Percentiles rank a stretch among this genome's conserved stretches.
phyloP scores from a whole-genome alignment of 2,113 vertebrate species.

The Dasypus novemcinctus region DNA sequence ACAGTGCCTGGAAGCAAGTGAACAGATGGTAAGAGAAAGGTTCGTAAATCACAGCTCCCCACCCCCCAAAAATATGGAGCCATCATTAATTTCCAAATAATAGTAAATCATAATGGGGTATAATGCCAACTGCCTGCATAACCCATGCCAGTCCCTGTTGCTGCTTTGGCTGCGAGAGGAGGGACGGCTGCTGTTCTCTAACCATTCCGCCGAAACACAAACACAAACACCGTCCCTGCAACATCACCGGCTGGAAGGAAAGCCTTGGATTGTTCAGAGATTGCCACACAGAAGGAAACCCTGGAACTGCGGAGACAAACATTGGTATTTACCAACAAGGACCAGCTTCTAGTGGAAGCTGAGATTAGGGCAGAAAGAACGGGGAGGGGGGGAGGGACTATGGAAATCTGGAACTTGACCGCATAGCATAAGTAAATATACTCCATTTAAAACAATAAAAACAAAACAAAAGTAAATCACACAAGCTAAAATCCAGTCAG shows the following conservation, averaged over 20 bases:
- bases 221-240: background rate
- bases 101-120: background rate
- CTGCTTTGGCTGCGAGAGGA: background rate
- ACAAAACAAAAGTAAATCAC: background rate
- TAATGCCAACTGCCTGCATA: fast-evolving
- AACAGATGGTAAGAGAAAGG: conserved; percentile 71
- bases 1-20: conserved; percentile 50
- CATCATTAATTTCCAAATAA: conserved; percentile 46
- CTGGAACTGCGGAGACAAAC: background rate
- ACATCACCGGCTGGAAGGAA: background rate
- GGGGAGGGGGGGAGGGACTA: too few species aligned
- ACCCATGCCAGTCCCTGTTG: background rate
- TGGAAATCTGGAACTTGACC: background rate
- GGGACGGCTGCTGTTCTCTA: background rate
- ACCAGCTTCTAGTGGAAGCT: background rate
- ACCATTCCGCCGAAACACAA: background rate
- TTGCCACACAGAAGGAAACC: background rate
- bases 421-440: background rate
- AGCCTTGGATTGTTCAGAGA: background rate
- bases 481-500: background rate
- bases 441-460: background rate
- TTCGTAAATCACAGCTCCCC: conserved; percentile 60
- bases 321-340: background rate
- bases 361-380: background rate
- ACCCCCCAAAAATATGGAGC: background rate